Conservation (phyloP, 2,113 vertebrate genomes). For the Zosterops japonicus region DNA sequence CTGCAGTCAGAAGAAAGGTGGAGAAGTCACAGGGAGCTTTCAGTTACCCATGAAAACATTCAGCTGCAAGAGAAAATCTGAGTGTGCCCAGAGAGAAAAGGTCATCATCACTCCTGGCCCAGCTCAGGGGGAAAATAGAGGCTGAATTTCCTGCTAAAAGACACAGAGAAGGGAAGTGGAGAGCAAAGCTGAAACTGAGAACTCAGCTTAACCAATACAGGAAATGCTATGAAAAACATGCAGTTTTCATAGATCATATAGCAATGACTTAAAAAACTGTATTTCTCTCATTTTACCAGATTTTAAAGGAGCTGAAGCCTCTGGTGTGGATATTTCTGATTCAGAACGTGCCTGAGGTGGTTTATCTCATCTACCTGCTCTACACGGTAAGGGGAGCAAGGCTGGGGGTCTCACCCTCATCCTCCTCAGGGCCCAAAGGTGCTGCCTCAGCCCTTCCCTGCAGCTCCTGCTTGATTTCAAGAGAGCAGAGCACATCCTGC, state of each 20-base stretch:
- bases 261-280: not conserved
- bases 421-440: not conserved
- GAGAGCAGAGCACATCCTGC: not conserved
- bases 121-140: not conserved
- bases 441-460: not conserved
- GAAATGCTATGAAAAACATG: not conserved
- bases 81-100: not conserved
- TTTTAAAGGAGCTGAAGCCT: conserved; percentile 77
- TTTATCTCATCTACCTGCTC: conserved; percentile 80
- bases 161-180: not conserved
- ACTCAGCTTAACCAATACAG: not conserved
- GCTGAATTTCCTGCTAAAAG: not conserved
- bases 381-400: conserved; percentile 66
- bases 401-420: not conserved
- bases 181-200: not conserved
- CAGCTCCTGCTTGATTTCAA: not conserved
- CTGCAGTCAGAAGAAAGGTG: not conserved
- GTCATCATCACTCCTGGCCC: not conserved
- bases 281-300: conserved; percentile 58
- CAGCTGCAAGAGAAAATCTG: not conserved
- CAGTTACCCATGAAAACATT: not conserved
- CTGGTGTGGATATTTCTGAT: conserved; percentile 80
- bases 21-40: not conserved
- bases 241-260: not conserved
- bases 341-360: conserved; percentile 78